Conservation (phyloP, 2,113 vertebrate species). For the Capreolus pygargus region DNA sequence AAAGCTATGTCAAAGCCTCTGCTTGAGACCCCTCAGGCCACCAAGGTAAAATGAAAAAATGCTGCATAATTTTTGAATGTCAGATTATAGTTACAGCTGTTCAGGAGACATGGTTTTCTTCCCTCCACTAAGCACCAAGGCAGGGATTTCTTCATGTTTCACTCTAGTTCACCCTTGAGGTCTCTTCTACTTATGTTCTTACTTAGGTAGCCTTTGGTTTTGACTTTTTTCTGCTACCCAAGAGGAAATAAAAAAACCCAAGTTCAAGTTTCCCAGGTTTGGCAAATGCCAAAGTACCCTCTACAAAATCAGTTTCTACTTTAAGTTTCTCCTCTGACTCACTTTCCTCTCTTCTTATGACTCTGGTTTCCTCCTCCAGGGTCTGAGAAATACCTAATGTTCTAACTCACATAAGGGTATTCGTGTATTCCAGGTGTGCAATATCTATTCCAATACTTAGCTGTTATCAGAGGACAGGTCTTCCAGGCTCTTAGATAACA, state of each 20-base stretch:
- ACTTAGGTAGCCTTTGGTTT: not conserved
- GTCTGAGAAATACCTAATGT: not conserved
- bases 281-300: not conserved
- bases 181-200: not conserved
- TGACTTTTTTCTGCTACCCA: not conserved
- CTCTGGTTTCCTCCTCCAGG: not conserved
- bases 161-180: not conserved
- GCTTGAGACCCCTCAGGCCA: not conserved
- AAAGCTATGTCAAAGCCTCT: slow-evolving; percentile 81
- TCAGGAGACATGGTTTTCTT: not conserved
- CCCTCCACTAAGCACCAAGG: not conserved
- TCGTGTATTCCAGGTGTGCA: not conserved
- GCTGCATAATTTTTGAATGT: not conserved
- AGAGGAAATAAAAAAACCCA: not conserved
- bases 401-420: not conserved
- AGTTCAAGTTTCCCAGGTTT: not conserved
- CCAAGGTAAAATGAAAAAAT: not conserved
- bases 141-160: not conserved
- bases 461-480: not conserved
- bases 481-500: not conserved
- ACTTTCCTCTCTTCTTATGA: not conserved
- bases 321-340: not conserved
- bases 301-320: not conserved
- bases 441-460: not conserved
- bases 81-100: not conserved